A percentile compares a stretch with the other conserved stretches of the same genome.
phyloP scores from a whole-genome alignment of 2,797 vertebrate species.

The Enteromius paludinosus region DNA sequence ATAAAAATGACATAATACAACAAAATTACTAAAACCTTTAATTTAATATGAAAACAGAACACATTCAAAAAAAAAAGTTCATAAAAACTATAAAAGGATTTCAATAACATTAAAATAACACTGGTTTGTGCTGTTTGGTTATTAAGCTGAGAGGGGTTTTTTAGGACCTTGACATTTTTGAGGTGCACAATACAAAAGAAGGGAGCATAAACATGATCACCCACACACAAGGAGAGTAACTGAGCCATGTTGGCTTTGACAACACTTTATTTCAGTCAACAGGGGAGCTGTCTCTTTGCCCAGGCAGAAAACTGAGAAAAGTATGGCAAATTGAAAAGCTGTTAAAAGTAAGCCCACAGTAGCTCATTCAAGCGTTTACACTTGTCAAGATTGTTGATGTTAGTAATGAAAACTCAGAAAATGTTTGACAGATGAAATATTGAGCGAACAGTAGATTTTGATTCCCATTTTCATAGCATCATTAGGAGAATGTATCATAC shows the following conservation, averaged over 20 bases:
- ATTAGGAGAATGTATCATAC: constrained; percentile 15
- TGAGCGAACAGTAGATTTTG: constrained; percentile 8
- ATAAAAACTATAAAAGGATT: not conserved
- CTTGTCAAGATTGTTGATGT: constrained; percentile 30
- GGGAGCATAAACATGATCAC: not conserved
- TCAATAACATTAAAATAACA: not conserved
- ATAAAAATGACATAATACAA: not conserved
- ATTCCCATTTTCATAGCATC: constrained; percentile 8
- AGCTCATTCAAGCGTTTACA: constrained; percentile 41
- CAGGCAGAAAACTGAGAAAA: constrained; percentile 29
- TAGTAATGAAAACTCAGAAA: constrained; percentile 13
- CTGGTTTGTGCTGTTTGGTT: not conserved
- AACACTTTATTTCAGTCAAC: constrained; percentile 46
- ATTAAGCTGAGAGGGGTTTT: not conserved
- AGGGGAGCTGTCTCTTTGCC: constrained; percentile 16
- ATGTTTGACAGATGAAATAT: constrained; percentile 29
- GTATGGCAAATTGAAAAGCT: constrained; percentile 33
- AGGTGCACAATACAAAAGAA: not conserved
- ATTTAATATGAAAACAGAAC: not conserved
- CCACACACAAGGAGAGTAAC: constrained; percentile 17
- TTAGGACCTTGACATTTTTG: not conserved
- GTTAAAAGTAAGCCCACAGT: constrained; percentile 27
- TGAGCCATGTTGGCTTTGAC: constrained; percentile 28
- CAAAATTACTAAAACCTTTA: not conserved
- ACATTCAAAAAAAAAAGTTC: not conserved